Evolutionary conservation across 2,888 invertebrate species (phyloP), one percentile per base, ranked within the genome.

Genomic region (Drosophila tripunctata): DNA sequence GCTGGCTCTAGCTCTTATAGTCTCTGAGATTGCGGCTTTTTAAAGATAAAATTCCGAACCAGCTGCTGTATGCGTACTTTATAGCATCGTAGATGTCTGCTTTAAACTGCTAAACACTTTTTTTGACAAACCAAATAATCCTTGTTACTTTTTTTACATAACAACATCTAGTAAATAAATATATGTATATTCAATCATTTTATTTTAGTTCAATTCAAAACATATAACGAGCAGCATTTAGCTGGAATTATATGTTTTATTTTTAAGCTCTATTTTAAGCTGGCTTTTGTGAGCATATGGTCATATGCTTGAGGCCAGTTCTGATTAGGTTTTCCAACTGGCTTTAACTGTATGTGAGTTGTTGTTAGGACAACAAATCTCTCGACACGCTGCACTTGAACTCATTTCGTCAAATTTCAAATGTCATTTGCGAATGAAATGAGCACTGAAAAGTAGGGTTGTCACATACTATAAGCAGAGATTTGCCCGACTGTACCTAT

Each of bases 361-460:
- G 58, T 54, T 55, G 54, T 24, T 51, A 30, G 14, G 68, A 0
- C 56, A 62, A 67, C 56, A 57, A 57, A 74, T 41, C 48, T 56
- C 27, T 30, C 24, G 44, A 33, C 38, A 17, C 33, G 52, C 41
- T 70, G 55, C 74, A 61, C 35, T 48, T 48, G 41, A 51, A 41
- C 55, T 55, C 27, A n/a, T 27, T 33, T 21, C 19, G 22, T 30
- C 41, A 47, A 56, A 48, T 45, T n/a, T n/a, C 47, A 57, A 50
- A 40, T 67, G 70, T 31, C 62, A 52, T 48, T 44, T 50, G 6
- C 27, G 55, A 8, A n/a, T n/a, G 19, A 17, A 40, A 24, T 24
- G 27, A 22, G 43, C 33, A 45, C 33, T 35, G 35, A 35, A 17
- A 15, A 50, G 4, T 10, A 27, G 27, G 27, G 24, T 8, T 24